Evolutionary conservation across 2,888 invertebrate species (phyloP), one percentile per base, ranked within the genome.

Genomic region (Macaria notata): DNA sequence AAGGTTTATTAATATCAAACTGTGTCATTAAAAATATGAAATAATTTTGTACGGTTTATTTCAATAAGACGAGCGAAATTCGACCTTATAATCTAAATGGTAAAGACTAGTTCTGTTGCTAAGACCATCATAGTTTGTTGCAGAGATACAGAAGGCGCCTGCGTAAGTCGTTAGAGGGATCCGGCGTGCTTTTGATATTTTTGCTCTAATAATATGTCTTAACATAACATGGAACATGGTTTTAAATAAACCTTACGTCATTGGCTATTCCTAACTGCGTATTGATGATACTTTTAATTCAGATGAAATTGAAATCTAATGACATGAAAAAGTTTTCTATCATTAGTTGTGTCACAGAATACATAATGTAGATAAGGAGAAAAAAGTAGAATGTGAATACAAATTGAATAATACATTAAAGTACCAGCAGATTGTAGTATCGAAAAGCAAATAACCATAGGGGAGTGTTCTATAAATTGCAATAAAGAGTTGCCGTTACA

Each of bases 1-100:
- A 78, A 78, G 78, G 72, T 84, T 80, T 84, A 84, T 80, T 81
- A 83, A 86, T 84, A 86, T 65, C 68, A 72, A 70, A 72, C 72
- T 77, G 71, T 81, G 76, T 80, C 81, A 83, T 81, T 81, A 84
- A 86, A 84, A 84, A 82, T 78, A 77, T 56, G 68, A 73, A 74
- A 80, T 76, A 78, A 75, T 79, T 73, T 78, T 66, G 66, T 72
- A 80, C 73, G 75, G 75, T 75, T 61, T 81, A 81, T 75, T 78
- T 75, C 64, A 68, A 56, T 36, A 7, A 51, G 51, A 38, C 66
- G 65, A 65, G 58, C 63, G 39, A 80, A 72, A 68, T 63, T 69
- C 62, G 66, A 68, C 76, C 72, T 64, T 78, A 77, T 63, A 42
- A 9, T 3, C 3, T 3, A 62, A 66, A 70, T 61, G 61, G 63